Conservation (phyloP, 1,140 invertebrate genomes). For the Trichonephila clavipes region DNA sequence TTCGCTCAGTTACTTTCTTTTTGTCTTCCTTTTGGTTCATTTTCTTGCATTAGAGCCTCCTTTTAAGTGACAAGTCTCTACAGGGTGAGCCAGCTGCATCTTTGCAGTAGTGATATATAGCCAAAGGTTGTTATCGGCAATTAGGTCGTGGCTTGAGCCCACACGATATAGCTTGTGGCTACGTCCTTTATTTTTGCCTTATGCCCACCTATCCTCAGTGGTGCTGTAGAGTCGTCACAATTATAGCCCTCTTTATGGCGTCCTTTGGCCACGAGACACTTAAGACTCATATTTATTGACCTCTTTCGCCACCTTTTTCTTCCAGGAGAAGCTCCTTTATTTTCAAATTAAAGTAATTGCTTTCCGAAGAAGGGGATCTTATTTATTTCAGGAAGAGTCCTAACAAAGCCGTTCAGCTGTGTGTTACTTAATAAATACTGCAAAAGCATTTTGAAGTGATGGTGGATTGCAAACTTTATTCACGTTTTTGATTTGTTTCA, state of each 20-base stretch:
- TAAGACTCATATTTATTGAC: constrained; percentile 70
- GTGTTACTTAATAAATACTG: too few species aligned
- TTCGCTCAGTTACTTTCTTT: neutral
- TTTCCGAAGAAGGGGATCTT: neutral
- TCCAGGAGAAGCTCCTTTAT: constrained; percentile 45
- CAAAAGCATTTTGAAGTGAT: too few species aligned
- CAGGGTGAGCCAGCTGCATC: neutral
- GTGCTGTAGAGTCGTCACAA: constrained; percentile 57
- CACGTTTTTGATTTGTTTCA: neutral
- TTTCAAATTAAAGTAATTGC: constrained; percentile 59
- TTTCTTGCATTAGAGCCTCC: neutral
- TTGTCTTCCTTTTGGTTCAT: constrained; percentile 27
- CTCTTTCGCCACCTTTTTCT: constrained; percentile 53
- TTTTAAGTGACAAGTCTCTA: constrained; percentile 22
- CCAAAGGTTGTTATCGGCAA: constrained; percentile 56
- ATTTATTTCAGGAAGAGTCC: neutral
- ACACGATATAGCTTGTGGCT: constrained; percentile 48
- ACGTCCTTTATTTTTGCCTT: constrained; percentile 39
- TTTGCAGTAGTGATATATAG: constrained; percentile 53
- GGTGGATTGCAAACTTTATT: too few species aligned
- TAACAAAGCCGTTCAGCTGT: neutral
- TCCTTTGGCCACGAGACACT: constrained; percentile 52
- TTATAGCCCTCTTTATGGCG: constrained; percentile 69
- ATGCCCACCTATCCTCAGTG: constrained; percentile 44
- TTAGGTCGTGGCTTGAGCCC: constrained; percentile 41